Percentiles rank a stretch among this genome's conserved stretches.
phyloP scores from a whole-genome alignment of 2,888 invertebrate genomes.

The Tetropium fuscum region DNA sequence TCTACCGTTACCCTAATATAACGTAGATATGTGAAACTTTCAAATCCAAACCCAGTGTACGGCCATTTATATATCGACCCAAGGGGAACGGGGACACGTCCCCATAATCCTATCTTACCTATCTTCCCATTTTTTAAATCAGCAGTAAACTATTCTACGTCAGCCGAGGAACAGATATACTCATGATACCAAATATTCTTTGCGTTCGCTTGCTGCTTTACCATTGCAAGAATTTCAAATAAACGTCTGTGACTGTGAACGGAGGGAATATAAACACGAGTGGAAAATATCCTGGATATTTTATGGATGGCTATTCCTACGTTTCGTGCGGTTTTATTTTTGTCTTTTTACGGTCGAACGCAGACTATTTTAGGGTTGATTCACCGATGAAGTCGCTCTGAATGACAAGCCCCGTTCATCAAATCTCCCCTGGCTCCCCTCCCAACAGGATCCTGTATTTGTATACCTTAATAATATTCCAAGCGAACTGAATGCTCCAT shows the following conservation, averaged over 20 bases:
- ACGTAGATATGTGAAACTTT: too few species aligned
- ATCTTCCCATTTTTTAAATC: too few species aligned
- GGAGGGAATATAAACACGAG: conserved; percentile 21
- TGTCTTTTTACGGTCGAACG: conserved; percentile 53
- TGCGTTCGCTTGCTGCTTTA: too few species aligned
- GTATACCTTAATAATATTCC: conserved; percentile 25
- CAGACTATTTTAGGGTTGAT: conserved; percentile 57
- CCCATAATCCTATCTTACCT: too few species aligned
- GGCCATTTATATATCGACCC: too few species aligned
- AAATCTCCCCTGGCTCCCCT: conserved; percentile 39
- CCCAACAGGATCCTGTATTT: conserved; percentile 22
- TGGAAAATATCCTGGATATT: conserved; percentile 39
- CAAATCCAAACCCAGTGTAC: too few species aligned
- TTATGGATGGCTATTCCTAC: conserved; percentile 41
- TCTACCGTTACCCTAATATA: too few species aligned
- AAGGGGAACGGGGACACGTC: too few species aligned
- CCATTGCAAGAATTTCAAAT: conserved; percentile 18
- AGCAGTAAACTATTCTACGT: too few species aligned
- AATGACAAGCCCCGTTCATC: conserved; percentile 56
- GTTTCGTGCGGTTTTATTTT: conserved; percentile 43
- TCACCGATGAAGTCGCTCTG: conserved; percentile 53
- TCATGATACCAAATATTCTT: too few species aligned
- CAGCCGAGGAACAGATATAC: too few species aligned
- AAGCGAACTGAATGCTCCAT: conserved; percentile 2
- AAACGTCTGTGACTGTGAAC: conserved; percentile 8